phyloP scores from a whole-genome alignment of 2,797 vertebrate species.

The Spinibarbus caldwelli region DNA sequence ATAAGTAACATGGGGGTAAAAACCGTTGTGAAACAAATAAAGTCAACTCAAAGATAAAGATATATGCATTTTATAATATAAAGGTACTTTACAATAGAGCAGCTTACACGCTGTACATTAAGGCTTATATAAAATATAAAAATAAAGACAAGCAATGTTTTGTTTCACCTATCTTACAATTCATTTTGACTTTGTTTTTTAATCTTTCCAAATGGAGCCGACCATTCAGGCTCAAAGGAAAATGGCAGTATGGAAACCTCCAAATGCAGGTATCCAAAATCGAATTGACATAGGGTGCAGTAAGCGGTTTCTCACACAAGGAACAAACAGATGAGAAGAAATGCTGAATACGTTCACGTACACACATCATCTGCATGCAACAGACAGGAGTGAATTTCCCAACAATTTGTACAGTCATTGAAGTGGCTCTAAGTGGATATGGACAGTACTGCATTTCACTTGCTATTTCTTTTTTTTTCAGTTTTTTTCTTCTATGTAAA shows the following conservation, averaged over 20 bases:
- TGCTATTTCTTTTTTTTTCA: not conserved
- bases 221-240: constrained; percentile 69
- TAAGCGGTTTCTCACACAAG: constrained; percentile 74
- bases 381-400: constrained; percentile 74
- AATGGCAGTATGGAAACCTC: constrained; percentile 79
- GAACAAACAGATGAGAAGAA: constrained; percentile 79
- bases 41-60: constrained; percentile 73
- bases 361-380: constrained; percentile 86
- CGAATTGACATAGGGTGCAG: constrained; percentile 68
- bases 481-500: constrained; percentile 64
- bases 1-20: constrained; percentile 70
- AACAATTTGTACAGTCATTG: constrained; percentile 79
- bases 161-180: constrained; percentile 61
- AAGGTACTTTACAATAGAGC: constrained; percentile 85
- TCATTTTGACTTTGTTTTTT: constrained; percentile 70
- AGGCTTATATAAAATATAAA: constrained; percentile 89
- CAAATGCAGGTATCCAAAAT: constrained; percentile 68
- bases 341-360: constrained; percentile 80
- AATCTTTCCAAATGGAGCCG: constrained; percentile 66
- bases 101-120: constrained; percentile 87
- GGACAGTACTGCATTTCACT: constrained; percentile 46
- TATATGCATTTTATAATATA: constrained; percentile 79
- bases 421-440: constrained; percentile 49
- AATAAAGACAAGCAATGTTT: constrained; percentile 86
- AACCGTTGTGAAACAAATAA: constrained; percentile 70